Conservation (phyloP, 2,113 vertebrate genomes). For the Spheniscus mendiculus region DNA sequence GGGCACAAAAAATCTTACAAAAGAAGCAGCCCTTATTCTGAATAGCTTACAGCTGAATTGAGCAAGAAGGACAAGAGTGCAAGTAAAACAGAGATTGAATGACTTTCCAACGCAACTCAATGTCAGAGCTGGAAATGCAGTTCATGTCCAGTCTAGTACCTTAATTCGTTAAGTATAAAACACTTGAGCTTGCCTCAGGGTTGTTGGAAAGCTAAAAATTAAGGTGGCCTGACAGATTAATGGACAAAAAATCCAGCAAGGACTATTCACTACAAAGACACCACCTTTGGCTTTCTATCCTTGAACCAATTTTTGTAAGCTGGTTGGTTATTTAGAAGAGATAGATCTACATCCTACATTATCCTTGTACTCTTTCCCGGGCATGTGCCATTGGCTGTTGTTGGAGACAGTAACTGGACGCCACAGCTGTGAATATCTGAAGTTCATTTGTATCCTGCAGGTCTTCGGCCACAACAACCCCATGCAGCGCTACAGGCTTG, state of each 20-base stretch:
- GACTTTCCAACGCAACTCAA: neutral
- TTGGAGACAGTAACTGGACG: neutral
- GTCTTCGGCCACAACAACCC: too few relatives aligned
- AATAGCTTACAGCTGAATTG: neutral
- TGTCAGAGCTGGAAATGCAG: neutral
- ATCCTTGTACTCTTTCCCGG: neutral
- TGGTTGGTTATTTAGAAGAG: neutral
- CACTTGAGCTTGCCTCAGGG: neutral
- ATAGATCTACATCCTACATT: accelerated
- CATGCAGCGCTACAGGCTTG: too few relatives aligned
- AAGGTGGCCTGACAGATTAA: neutral
- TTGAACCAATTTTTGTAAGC: neutral
- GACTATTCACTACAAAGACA: neutral
- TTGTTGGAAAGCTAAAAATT: neutral
- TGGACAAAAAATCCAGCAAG: neutral
- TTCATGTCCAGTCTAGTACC: neutral
- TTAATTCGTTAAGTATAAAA: neutral
- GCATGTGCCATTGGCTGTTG: neutral
- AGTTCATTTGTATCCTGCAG: neutral
- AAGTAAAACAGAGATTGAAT: neutral
- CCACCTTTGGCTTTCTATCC: neutral
- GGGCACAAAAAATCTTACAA: neutral
- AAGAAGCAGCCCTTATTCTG: neutral
- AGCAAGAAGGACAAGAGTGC: neutral
- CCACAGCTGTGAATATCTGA: neutral